These are phyloP conservation scores for Hippocampus kuda DNA, from an alignment of 2,797 vertebrate species.

Conservation along the genomic window DNA sequence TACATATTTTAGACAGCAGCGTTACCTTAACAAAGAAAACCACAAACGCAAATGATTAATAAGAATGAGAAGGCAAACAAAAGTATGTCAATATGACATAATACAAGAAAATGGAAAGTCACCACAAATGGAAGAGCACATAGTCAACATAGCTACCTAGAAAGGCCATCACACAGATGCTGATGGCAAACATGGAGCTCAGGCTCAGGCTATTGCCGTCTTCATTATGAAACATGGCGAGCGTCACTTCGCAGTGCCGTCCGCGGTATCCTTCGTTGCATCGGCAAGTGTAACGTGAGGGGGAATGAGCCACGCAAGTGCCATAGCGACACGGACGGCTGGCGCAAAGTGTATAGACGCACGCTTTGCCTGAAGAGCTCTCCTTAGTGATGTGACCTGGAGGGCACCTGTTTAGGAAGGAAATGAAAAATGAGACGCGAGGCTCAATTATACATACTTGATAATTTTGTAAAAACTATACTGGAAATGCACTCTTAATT, in stretches of 20 bases:
- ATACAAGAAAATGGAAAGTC: constrained; percentile 22
- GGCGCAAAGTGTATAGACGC: constrained; percentile 75
- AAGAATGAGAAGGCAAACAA: constrained; percentile 13
- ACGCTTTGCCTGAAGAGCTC: constrained; percentile 67
- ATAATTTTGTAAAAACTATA: not conserved
- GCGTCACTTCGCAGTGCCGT: constrained; percentile 72
- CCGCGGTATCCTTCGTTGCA: constrained; percentile 78
- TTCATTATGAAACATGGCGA: constrained; percentile 73
- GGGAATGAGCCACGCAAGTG: constrained; percentile 76
- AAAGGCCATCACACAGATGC: constrained; percentile 81
- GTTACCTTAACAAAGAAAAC: not conserved
- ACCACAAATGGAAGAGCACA: constrained; percentile 69
- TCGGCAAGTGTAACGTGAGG: constrained; percentile 73
- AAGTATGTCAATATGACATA: not conserved
- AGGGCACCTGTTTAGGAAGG: constrained; percentile 68
- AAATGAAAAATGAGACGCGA: not conserved
- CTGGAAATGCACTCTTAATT: too few species aligned
- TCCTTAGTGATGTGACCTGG: constrained; percentile 73
- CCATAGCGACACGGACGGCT: constrained; percentile 75
- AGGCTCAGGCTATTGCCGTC: constrained; percentile 74
- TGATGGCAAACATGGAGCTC: constrained; percentile 85
- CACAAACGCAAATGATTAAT: not conserved
- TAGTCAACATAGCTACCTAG: constrained; percentile 82
- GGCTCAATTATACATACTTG: not conserved
- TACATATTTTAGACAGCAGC: constrained; percentile 21